A percentile compares a stretch with the other conserved stretches of the same genome.
Evolutionary conservation across 2,888 invertebrate species (phyloP).

Genomic region (Tuta absoluta): DNA sequence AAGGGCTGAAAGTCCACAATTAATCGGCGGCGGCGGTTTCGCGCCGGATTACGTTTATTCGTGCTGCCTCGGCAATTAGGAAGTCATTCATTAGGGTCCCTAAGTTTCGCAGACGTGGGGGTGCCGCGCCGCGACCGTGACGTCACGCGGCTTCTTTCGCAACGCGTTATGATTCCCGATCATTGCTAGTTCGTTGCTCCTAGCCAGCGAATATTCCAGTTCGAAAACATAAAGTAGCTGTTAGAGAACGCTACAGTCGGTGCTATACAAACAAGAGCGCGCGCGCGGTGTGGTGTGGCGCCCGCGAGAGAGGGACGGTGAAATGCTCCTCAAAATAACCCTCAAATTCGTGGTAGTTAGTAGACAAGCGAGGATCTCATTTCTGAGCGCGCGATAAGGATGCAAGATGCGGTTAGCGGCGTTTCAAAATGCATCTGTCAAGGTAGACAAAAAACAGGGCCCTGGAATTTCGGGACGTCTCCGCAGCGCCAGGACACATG

Average conservation of each 20-base stretch:
- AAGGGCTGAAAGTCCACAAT: slow-evolving; percentile 74
- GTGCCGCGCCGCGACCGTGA: slow-evolving; percentile 68
- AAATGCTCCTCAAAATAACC: slow-evolving; percentile 75
- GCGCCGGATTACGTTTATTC: slow-evolving; percentile 76
- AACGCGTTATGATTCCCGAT: slow-evolving; percentile 52
- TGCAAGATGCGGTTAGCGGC: slow-evolving; percentile 77
- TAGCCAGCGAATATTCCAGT: slow-evolving; percentile 45
- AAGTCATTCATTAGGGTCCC: slow-evolving; percentile 81
- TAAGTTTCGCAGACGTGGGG: slow-evolving; percentile 81
- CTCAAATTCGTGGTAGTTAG: slow-evolving; percentile 69
- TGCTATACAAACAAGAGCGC: slow-evolving; percentile 71
- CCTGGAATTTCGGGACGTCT: slow-evolving; percentile 78
- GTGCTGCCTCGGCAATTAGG: slow-evolving; percentile 79
- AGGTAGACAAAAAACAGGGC: slow-evolving; percentile 73
- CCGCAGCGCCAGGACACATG: slow-evolving; percentile 65
- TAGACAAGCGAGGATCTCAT: slow-evolving; percentile 67
- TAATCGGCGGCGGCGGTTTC: slow-evolving; percentile 62
- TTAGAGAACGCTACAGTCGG: slow-evolving; percentile 62
- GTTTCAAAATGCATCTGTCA: slow-evolving; percentile 80
- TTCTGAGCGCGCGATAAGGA: slow-evolving; percentile 72
- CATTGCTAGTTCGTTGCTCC: slow-evolving; percentile 52
- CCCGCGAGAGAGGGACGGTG: slow-evolving; percentile 72
- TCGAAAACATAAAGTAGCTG: slow-evolving; percentile 64
- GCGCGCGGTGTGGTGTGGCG: slow-evolving; percentile 59
- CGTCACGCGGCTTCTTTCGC: slow-evolving; percentile 66